These are phyloP conservation scores for Cetoscarus ocellatus DNA, from an alignment of 2,797 vertebrate genomes.

Conservation along the genomic window DNA sequence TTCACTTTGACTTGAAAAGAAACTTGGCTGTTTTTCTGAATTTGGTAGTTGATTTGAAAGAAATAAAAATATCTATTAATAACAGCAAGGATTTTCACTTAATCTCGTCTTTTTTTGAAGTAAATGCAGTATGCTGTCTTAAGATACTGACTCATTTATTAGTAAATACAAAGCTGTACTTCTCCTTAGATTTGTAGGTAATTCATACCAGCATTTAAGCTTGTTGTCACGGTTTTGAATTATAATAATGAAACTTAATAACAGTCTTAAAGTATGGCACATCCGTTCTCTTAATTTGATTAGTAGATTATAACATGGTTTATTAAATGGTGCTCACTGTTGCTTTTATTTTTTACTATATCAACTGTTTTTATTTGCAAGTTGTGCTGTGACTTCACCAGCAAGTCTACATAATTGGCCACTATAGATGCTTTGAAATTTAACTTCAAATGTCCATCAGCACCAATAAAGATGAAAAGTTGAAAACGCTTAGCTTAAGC, in stretches of 20 bases:
- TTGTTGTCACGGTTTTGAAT: not conserved
- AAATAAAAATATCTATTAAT: too few relatives aligned
- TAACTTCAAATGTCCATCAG: constrained; percentile 31
- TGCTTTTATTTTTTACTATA: not conserved
- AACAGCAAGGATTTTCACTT: too few relatives aligned
- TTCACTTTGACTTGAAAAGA: too few relatives aligned
- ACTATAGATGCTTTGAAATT: not conserved
- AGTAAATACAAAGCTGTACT: not conserved
- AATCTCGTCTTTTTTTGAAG: too few relatives aligned
- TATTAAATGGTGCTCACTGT: not conserved
- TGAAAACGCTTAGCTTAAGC: constrained; percentile 19
- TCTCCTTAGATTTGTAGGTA: not conserved
- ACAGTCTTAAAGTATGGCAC: constrained; percentile 4
- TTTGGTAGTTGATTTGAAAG: too few relatives aligned
- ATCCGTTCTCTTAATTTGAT: not conserved
- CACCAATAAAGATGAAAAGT: constrained; percentile 8
- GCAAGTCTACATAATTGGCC: constrained; percentile 1
- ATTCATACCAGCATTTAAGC: too few relatives aligned
- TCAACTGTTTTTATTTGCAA: not conserved
- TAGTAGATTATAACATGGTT: not conserved
- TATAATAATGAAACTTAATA: not conserved
- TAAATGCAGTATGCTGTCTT: too few relatives aligned
- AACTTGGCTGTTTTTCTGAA: too few relatives aligned
- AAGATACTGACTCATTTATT: not conserved
- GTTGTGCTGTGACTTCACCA: not conserved